Conservation (phyloP, 2,888 invertebrate species). For the Macrosoma leucophasiata region DNA sequence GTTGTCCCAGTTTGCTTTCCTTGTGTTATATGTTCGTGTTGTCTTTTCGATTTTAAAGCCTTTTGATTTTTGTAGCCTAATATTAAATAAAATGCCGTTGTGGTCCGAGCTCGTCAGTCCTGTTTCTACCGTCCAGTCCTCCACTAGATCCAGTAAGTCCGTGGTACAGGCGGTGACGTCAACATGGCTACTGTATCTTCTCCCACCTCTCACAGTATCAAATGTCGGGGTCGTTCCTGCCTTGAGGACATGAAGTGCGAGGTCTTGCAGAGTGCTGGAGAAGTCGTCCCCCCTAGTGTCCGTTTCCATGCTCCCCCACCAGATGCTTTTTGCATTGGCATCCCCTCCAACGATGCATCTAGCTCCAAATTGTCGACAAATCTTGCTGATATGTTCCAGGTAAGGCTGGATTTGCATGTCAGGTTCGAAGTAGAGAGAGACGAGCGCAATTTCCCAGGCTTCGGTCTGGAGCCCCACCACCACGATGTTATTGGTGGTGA, state of each 20-base stretch:
- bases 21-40: no score
- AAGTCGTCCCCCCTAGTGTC: conserved; percentile 11
- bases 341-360: no score
- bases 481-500: conserved; percentile 25
- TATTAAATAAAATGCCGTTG: background rate
- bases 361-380: background rate
- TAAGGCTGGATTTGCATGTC: background rate
- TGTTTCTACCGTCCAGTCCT: background rate
- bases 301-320: conserved; percentile 8
- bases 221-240: background rate
- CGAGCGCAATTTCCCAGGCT: background rate
- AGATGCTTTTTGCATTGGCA: conserved; percentile 9
- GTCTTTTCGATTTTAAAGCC: background rate
- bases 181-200: background rate
- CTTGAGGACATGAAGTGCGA: conserved; percentile 1
- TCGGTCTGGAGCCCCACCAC: conserved; percentile 8
- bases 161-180: no score
- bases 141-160: conserved; percentile 4
- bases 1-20: background rate
- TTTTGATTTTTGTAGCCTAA: background rate
- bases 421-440: background rate
- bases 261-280: conserved; percentile 2
- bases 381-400: background rate
- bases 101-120: conserved; percentile 1
- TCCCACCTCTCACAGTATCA: background rate